phyloP scores from a whole-genome alignment of 2,888 invertebrate species.

The Mythimna ferrago region DNA sequence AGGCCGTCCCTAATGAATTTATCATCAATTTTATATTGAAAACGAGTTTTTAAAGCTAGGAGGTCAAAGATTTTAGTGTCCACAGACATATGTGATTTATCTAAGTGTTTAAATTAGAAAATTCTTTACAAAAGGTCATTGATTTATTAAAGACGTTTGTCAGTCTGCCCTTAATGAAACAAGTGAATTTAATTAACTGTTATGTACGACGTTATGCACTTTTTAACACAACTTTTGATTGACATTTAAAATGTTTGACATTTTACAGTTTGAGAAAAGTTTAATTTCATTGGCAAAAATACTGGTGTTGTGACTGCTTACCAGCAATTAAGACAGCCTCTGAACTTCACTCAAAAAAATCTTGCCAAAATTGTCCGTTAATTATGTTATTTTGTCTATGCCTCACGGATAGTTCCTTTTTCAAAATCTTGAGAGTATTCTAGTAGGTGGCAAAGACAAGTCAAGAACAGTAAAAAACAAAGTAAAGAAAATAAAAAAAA shows the following conservation, averaged over 20 bases:
- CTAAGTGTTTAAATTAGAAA: neutral
- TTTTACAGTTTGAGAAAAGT: neutral
- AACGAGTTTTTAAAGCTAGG: slow-evolving; percentile 27
- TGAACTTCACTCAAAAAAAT: no score
- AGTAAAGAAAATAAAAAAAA: no score
- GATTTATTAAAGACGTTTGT: slow-evolving; percentile 6
- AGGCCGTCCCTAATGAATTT: slow-evolving; percentile 37
- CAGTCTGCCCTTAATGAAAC: neutral
- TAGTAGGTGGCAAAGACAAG: neutral
- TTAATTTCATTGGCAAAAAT: neutral
- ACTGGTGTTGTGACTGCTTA: neutral
- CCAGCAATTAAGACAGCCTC: no score
- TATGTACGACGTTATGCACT: neutral
- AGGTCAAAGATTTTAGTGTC: slow-evolving; percentile 17
- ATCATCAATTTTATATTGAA: slow-evolving; percentile 31
- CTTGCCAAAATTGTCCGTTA: no score
- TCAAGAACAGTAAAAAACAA: neutral
- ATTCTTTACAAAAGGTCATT: slow-evolving; percentile 10
- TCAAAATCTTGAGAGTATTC: neutral
- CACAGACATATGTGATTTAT: slow-evolving; percentile 6
- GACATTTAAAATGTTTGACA: neutral
- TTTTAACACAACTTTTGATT: no score
- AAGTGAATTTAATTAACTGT: neutral
- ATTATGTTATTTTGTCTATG: no score
- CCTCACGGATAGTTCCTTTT: neutral